phyloP scores from a whole-genome alignment of 1,140 invertebrate genomes.

The Drosophila athabasca region DNA sequence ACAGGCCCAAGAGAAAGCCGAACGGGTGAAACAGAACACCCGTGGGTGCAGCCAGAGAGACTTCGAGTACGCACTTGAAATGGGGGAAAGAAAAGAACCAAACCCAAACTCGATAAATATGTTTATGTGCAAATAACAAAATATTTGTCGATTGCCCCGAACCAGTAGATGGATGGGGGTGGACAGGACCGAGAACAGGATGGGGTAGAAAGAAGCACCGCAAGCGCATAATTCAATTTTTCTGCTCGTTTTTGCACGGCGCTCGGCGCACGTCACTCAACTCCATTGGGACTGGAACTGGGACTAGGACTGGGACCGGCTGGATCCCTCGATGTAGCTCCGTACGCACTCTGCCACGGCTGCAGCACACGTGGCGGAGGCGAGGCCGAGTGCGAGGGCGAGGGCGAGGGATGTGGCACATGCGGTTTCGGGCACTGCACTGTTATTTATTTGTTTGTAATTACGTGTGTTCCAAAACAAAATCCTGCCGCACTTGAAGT shows the following conservation, averaged over 20 bases:
- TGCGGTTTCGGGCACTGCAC: slow-evolving; percentile 57
- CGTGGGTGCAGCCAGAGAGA: slow-evolving; percentile 60
- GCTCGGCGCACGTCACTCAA: slow-evolving; percentile 67
- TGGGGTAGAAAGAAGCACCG: slow-evolving; percentile 61
- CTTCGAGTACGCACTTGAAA: slow-evolving; percentile 25
- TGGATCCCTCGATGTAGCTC: slow-evolving; percentile 1
- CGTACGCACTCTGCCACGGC: slow-evolving; percentile 33
- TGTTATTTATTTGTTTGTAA: slow-evolving; percentile 81
- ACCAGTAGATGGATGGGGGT: slow-evolving; percentile 18
- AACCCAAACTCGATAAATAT: slow-evolving; percentile 79
- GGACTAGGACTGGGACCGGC: slow-evolving; percentile 44
- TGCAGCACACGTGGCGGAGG: slow-evolving; percentile 64
- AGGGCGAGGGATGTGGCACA: slow-evolving; percentile 21
- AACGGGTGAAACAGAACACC: slow-evolving; percentile 81
- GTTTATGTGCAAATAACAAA: slow-evolving; percentile 82
- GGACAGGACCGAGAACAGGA: slow-evolving; percentile 6
- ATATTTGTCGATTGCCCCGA: slow-evolving; percentile 79
- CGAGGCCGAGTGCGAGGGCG: slow-evolving; percentile 4
- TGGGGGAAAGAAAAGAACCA: slow-evolving; percentile 30
- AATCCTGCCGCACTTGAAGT: slow-evolving; percentile 73
- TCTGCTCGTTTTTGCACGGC: slow-evolving; percentile 82
- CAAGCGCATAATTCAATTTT: slow-evolving; percentile 83
- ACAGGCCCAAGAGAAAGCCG: slow-evolving; percentile 68
- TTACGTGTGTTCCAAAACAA: slow-evolving; percentile 75
- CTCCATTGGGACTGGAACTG: slow-evolving; percentile 65